Percentiles rank a stretch among this genome's conserved stretches.
Conservation (phyloP, 2,113 vertebrate species). For the Cyprinodon brontotheroides region DNA sequence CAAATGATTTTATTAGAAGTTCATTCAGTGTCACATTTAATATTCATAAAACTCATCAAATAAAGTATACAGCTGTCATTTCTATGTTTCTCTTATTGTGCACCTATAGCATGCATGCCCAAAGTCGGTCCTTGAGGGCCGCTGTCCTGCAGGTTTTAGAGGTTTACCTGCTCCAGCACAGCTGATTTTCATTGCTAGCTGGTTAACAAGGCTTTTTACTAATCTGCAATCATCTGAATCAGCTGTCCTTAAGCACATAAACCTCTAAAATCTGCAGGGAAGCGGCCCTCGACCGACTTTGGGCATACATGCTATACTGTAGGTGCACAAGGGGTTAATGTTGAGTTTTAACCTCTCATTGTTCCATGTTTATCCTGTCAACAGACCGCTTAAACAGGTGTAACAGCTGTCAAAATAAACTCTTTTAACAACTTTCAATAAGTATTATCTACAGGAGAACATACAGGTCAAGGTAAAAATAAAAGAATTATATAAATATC, state of each 20-base stretch:
- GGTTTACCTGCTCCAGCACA: too few species aligned
- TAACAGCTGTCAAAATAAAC: background rate
- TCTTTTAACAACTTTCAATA: background rate
- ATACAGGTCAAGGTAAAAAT: background rate
- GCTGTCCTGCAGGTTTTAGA: too few species aligned
- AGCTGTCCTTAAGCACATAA: too few species aligned
- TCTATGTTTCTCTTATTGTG: too few species aligned
- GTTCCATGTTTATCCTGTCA: conserved; percentile 9
- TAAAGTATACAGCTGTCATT: too few species aligned
- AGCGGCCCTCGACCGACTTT: too few species aligned
- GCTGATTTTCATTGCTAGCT: too few species aligned
- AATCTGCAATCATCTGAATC: too few species aligned
- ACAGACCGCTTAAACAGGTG: background rate
- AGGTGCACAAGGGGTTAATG: background rate
- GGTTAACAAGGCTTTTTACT: too few species aligned
- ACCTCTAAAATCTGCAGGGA: too few species aligned
- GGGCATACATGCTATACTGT: background rate
- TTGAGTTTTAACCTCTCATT: background rate
- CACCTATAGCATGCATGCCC: too few species aligned
- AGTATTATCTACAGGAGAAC: background rate
- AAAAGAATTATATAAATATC: background rate
- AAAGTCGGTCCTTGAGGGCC: too few species aligned
- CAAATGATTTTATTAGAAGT: background rate
- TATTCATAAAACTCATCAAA: background rate
- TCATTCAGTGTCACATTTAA: background rate